Evolutionary conservation across 2,797 vertebrate species (phyloP).

Genomic region (Lithobates pipiens): DNA sequence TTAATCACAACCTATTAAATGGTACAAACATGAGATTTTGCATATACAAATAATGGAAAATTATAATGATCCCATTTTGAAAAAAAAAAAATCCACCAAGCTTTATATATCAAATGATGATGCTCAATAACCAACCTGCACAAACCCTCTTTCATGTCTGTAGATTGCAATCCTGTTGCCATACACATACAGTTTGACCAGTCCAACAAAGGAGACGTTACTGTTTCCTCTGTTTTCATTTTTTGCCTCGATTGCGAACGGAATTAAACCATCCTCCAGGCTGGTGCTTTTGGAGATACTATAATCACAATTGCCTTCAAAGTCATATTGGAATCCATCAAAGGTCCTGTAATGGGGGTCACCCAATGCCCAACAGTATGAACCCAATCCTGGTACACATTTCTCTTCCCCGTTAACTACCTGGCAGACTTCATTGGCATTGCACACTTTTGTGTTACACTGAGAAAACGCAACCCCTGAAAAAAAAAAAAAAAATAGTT

Average conservation of each 20-base stretch:
- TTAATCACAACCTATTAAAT: too few relatives aligned
- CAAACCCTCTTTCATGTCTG: slow-evolving; percentile 70
- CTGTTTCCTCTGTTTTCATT: slow-evolving; percentile 72
- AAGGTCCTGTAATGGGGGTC: slow-evolving; percentile 88
- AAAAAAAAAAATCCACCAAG: too few relatives aligned
- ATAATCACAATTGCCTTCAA: slow-evolving; percentile 89
- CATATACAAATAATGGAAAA: too few relatives aligned
- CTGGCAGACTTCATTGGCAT: slow-evolving; percentile 74
- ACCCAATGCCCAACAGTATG: slow-evolving; percentile 80
- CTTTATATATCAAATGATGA: too few relatives aligned
- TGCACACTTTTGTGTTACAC: slow-evolving; percentile 66
- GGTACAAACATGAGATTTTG: too few relatives aligned
- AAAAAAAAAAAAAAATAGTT: too few relatives aligned
- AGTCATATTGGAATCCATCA: slow-evolving; percentile 79
- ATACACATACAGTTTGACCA: slow-evolving; percentile 70
- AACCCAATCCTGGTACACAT: slow-evolving; percentile 69
- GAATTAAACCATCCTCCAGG: slow-evolving; percentile 50
- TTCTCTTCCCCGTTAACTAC: slow-evolving; percentile 65
- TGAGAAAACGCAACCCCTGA: too few relatives aligned
- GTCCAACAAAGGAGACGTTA: slow-evolving; percentile 67
- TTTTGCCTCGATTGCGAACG: slow-evolving; percentile 73
- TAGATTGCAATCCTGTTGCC: slow-evolving; percentile 58
- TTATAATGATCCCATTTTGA: too few relatives aligned
- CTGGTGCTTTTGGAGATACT: slow-evolving; percentile 76
- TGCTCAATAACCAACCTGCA: slow-evolving; percentile 71